Percentiles rank a stretch among this genome's conserved stretches.
Evolutionary conservation across 2,113 vertebrate genomes (phyloP).

Genomic region (Porphyrio hochstetteri): DNA sequence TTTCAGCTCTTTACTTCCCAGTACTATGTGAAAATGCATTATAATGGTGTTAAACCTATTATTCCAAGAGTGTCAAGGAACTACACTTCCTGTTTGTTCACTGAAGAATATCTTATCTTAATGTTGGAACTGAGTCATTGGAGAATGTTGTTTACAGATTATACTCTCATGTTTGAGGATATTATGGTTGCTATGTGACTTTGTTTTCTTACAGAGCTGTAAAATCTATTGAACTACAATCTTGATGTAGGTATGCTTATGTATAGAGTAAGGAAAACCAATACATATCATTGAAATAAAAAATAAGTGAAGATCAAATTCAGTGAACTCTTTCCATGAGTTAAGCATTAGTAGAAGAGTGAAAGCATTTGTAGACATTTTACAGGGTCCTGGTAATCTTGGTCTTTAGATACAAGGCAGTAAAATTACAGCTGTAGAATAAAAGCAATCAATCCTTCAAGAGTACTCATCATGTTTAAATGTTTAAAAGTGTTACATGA

Average conservation of each 20-base stretch:
- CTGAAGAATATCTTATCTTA: not conserved
- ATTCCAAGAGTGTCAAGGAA: not conserved
- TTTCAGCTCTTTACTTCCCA: not conserved
- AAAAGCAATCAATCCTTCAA: slow-evolving; percentile 47
- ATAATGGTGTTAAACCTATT: not conserved
- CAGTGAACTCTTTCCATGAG: not conserved
- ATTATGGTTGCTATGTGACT: not conserved
- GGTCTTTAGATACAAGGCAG: not conserved
- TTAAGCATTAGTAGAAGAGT: not conserved
- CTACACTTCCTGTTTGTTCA: not conserved
- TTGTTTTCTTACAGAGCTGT: not conserved
- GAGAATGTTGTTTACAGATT: not conserved
- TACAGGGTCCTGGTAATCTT: not conserved
- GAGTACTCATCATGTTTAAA: slow-evolving; percentile 49
- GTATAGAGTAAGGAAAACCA: not conserved
- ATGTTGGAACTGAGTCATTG: not conserved
- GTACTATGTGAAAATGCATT: not conserved
- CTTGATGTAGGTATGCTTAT: not conserved
- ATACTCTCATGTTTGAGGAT: not conserved
- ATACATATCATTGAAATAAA: not conserved
- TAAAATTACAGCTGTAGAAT: slow-evolving; percentile 49
- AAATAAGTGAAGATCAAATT: not conserved
- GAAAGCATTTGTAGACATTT: not conserved
- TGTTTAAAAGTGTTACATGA: slow-evolving; percentile 32
- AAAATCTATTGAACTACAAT: not conserved